phyloP scores from a whole-genome alignment of 1,140 invertebrate species.

The Macrobrachium nipponense region DNA sequence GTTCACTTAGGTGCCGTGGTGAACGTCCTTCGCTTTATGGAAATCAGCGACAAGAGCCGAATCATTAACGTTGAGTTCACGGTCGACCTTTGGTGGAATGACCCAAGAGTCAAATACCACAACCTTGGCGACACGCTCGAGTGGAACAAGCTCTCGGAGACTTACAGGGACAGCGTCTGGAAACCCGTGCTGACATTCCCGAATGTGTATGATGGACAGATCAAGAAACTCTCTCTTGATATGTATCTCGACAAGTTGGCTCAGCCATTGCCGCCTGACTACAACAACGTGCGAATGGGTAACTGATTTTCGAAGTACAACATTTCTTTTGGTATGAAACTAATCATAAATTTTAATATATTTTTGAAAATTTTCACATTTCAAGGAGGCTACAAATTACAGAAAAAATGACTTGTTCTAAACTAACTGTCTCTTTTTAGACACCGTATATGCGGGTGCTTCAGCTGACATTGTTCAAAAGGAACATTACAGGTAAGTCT shows the following conservation, averaged over 20 bases:
- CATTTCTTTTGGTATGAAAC: background rate
- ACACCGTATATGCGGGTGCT: slow-evolving; percentile 43
- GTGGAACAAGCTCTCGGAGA: slow-evolving; percentile 45
- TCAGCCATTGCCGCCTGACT: slow-evolving; percentile 33
- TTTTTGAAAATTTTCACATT: background rate
- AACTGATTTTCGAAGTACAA: slow-evolving; percentile 2
- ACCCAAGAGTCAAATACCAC: slow-evolving; percentile 47
- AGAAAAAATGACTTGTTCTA: too few relatives aligned
- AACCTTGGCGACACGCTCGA: slow-evolving; percentile 54
- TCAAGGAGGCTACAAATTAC: too few relatives aligned
- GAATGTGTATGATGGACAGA: slow-evolving; percentile 59
- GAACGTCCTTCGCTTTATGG: slow-evolving; percentile 50
- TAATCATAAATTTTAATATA: too few relatives aligned
- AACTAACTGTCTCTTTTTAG: slow-evolving; percentile 12
- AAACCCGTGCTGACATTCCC: slow-evolving; percentile 43
- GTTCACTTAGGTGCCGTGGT: slow-evolving; percentile 38
- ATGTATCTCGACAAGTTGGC: slow-evolving; percentile 35
- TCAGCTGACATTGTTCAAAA: slow-evolving; percentile 40
- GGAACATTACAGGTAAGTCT: slow-evolving; percentile 43
- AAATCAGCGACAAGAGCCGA: slow-evolving; percentile 47
- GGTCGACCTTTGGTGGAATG: slow-evolving; percentile 46
- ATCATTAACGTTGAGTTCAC: slow-evolving; percentile 57
- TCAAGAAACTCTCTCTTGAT: slow-evolving; percentile 40
- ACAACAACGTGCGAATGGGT: slow-evolving; percentile 60
- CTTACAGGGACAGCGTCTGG: slow-evolving; percentile 41